Percentiles rank a stretch among this genome's conserved stretches.
Conservation (phyloP, 2,797 vertebrate species). For the Danionella dracula region DNA sequence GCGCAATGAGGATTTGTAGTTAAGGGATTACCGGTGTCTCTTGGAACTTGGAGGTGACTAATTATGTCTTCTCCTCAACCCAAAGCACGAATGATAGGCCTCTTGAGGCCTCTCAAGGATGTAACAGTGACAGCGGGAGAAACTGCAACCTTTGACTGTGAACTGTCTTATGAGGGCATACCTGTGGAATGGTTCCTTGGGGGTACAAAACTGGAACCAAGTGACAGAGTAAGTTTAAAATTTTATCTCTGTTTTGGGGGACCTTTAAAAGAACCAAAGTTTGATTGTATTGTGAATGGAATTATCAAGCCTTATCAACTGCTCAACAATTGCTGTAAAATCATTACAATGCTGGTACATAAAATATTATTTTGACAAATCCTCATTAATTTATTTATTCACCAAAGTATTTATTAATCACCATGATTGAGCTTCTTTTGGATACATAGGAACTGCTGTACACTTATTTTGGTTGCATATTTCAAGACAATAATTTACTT, state of each 20-base stretch:
- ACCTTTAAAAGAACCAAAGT: no score
- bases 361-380: no score
- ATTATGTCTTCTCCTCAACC: slow-evolving; percentile 79
- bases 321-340: no score
- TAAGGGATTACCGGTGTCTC: slow-evolving; percentile 57
- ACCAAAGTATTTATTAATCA: neutral
- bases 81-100: slow-evolving; percentile 87
- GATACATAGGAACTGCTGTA: slow-evolving; percentile 13
- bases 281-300: no score
- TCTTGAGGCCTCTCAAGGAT: slow-evolving; percentile 83
- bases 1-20: slow-evolving; percentile 67
- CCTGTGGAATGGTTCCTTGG: slow-evolving; percentile 91
- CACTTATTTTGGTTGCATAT: neutral
- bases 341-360: neutral
- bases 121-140: slow-evolving; percentile 95
- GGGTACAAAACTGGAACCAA: slow-evolving; percentile 85
- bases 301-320: neutral
- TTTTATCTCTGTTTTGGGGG: no score
- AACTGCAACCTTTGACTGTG: slow-evolving; percentile 93
- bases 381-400: no score
- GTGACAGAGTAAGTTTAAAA: slow-evolving; percentile 81
- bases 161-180: slow-evolving; percentile 93
- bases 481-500: slow-evolving; percentile 20
- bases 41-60: slow-evolving; percentile 67
- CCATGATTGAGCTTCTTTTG: neutral